Percentiles rank a stretch among this genome's conserved stretches.
These are phyloP conservation scores for Pristionchus maxplancki DNA, from an alignment of 2,888 invertebrate species.

Conservation along the genomic window DNA sequence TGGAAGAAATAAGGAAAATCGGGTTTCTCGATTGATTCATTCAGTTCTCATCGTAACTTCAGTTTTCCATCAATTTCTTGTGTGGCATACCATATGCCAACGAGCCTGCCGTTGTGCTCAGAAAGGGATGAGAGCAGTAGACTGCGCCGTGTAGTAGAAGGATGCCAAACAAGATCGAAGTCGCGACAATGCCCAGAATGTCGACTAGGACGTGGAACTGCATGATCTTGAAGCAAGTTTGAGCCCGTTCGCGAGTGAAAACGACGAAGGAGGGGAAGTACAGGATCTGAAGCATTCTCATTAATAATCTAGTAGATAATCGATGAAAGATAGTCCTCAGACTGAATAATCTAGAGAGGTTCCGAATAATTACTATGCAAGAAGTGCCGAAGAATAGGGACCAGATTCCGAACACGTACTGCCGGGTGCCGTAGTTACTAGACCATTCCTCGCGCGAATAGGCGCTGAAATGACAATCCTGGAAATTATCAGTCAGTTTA, in stretches of 20 bases:
- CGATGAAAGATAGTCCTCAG: too few relatives aligned
- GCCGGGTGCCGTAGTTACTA: neutral
- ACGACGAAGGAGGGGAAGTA: neutral
- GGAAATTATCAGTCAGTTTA: too few relatives aligned
- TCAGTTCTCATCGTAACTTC: too few relatives aligned
- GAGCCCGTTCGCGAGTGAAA: neutral
- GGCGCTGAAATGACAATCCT: neutral
- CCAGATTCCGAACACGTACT: neutral
- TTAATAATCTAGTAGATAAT: too few relatives aligned
- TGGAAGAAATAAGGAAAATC: too few relatives aligned
- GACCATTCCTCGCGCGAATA: neutral
- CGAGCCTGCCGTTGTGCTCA: neutral
- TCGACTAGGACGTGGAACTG: neutral
- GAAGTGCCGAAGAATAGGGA: neutral
- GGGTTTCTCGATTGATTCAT: too few relatives aligned
- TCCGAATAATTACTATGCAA: neutral
- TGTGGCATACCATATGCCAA: neutral
- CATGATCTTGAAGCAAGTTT: neutral
- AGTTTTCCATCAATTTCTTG: neutral
- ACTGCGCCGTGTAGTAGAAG: neutral
- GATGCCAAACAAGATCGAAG: neutral
- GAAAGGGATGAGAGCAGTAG: neutral
- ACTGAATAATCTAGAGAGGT: too few relatives aligned
- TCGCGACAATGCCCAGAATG: neutral
- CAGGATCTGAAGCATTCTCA: too few relatives aligned